Conservation (phyloP, 2,797 vertebrate genomes). For the Micromesistius poutassou region DNA sequence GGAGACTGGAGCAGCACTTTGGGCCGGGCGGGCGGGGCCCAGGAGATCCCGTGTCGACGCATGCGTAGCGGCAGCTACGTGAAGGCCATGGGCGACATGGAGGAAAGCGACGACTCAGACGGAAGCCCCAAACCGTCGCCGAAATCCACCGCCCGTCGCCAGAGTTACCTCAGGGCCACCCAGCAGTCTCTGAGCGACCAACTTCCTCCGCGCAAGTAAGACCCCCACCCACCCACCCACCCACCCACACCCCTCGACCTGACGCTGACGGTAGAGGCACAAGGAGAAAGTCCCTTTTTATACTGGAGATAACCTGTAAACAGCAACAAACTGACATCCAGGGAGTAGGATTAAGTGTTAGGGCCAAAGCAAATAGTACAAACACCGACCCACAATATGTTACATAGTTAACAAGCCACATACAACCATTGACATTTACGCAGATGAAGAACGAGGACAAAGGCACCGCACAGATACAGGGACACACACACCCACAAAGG, state of each 20-base stretch:
- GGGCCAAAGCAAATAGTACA: too few relatives aligned
- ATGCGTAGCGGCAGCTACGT: conserved; percentile 99
- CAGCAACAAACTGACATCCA: not conserved
- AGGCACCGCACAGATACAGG: not conserved
- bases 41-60: conserved; percentile 93
- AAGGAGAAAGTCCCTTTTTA: not conserved
- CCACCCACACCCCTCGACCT: not conserved
- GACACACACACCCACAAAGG: not conserved
- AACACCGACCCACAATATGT: not conserved
- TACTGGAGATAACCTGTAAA: not conserved
- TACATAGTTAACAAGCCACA: not conserved
- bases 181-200: conserved; percentile 97
- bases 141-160: conserved; percentile 90
- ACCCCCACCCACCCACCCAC: not conserved
- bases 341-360: not conserved
- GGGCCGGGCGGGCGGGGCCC: conserved; percentile 74
- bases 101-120: conserved; percentile 96
- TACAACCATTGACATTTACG: not conserved
- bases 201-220: conserved; percentile 93
- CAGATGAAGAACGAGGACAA: not conserved
- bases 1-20: conserved; percentile 90
- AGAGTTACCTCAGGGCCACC: conserved; percentile 98
- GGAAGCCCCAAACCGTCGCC: conserved; percentile 96
- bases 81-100: conserved; percentile 96
- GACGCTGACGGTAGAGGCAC: not conserved